Conservation (phyloP, 2,888 invertebrate genomes). For the Drosophila nr. medialis region DNA sequence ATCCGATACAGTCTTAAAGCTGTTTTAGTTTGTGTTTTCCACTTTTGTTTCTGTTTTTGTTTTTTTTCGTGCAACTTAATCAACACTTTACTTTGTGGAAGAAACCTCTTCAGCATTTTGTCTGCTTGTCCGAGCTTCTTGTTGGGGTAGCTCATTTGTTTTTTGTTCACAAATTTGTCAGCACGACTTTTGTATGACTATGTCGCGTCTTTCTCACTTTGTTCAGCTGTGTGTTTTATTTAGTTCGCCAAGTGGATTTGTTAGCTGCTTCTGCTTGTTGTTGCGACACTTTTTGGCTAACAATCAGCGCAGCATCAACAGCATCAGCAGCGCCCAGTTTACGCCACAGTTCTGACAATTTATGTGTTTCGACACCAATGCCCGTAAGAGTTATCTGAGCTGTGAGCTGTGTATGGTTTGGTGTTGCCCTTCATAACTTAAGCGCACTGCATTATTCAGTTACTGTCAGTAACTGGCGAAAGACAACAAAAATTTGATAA, state of each 20-base stretch:
- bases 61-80: constrained; percentile 14
- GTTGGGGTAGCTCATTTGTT: constrained; percentile 51
- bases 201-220: constrained; percentile 49
- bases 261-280: constrained; percentile 37
- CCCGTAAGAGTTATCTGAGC: constrained; percentile 30
- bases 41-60: not conserved
- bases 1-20: constrained; percentile 29
- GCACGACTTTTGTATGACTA: constrained; percentile 69
- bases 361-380: constrained; percentile 28
- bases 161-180: constrained; percentile 65
- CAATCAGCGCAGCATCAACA: constrained; percentile 38
- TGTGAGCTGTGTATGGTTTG: constrained; percentile 1
- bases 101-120: constrained; percentile 10
- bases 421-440: constrained; percentile 24
- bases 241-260: constrained; percentile 53
- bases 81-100: constrained; percentile 13
- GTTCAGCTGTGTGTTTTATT: constrained; percentile 33
- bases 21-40: not conserved
- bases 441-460: constrained; percentile 44
- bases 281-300: constrained; percentile 54
- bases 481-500: constrained; percentile 25
- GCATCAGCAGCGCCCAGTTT: constrained; percentile 23
- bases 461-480: constrained; percentile 13
- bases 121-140: constrained; percentile 23
- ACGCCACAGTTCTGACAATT: constrained; percentile 41